phyloP scores from a whole-genome alignment of 2,113 vertebrate genomes.

The Pionites leucogaster region DNA sequence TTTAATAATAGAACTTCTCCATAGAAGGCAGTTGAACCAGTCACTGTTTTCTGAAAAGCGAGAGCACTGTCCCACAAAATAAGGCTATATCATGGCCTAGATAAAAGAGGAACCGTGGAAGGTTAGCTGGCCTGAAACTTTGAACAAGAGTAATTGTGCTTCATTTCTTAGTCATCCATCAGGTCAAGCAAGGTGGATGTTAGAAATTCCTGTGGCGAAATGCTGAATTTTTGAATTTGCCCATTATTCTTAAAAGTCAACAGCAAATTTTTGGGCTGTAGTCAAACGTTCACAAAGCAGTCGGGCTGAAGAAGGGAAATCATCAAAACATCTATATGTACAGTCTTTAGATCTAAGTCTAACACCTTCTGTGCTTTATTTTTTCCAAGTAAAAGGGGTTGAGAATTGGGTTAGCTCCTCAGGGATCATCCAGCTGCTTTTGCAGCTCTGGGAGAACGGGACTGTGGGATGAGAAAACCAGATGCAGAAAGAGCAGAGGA shows the following conservation, averaged over 20 bases:
- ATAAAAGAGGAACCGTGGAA: background rate
- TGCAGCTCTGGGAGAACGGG: background rate
- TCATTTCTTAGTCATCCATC: background rate
- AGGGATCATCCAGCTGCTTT: background rate
- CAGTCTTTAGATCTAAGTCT: background rate
- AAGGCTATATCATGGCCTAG: background rate
- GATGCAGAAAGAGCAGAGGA: background rate
- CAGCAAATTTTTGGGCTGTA: background rate
- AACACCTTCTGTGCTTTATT: background rate
- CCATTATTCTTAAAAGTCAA: background rate
- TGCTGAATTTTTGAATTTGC: background rate
- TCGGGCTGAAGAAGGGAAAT: background rate
- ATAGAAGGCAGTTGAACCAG: background rate
- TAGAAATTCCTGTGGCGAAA: background rate
- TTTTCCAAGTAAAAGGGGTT: background rate
- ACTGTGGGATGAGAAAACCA: background rate
- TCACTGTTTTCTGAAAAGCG: background rate
- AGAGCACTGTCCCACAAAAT: background rate
- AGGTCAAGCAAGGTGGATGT: background rate
- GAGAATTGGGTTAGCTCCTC: background rate
- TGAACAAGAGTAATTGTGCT: background rate
- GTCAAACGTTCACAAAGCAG: background rate
- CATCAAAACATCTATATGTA: background rate
- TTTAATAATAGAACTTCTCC: background rate
- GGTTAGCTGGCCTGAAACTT: background rate